Evolutionary conservation across 2,797 vertebrate genomes (phyloP).

Genomic region (Rhynchonycteris naso): DNA sequence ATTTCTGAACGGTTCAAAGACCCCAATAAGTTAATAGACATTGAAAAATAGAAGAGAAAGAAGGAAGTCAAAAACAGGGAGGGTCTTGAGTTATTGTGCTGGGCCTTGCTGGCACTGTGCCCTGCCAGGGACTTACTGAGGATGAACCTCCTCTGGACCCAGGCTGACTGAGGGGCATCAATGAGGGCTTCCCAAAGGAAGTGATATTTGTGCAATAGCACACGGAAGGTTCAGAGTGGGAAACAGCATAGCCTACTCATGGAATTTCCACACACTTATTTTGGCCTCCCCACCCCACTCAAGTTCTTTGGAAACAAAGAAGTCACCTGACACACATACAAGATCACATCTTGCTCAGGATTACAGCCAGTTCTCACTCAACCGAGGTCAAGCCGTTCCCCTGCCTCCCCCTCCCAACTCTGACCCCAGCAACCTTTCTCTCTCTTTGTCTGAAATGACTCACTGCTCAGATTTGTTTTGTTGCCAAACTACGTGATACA

Average conservation of each 20-base stretch:
- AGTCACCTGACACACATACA: background rate
- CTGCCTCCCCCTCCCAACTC: background rate
- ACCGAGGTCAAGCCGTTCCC: background rate
- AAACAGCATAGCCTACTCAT: background rate
- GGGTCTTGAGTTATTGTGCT: background rate
- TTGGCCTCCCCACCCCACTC: background rate
- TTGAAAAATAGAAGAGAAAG: background rate
- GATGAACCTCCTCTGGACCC: background rate
- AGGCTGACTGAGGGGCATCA: background rate
- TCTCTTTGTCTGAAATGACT: background rate
- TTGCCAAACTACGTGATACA: slow-evolving; percentile 35
- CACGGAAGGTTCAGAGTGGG: background rate
- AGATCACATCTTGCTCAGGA: background rate
- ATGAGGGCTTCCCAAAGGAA: background rate
- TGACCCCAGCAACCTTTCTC: background rate
- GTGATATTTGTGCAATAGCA: background rate
- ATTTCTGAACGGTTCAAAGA: slow-evolving; percentile 11
- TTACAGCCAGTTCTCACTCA: slow-evolving; percentile 9
- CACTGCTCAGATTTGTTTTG: slow-evolving; percentile 10
- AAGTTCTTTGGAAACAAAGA: background rate
- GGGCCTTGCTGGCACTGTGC: background rate
- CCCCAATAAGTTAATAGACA: background rate
- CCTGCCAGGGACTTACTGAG: background rate
- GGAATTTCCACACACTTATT: background rate
- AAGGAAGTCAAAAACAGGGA: background rate